Base-by-base conservation (phyloP, 2,888 invertebrate species). In the Clepsis dumicolana region DNA sequence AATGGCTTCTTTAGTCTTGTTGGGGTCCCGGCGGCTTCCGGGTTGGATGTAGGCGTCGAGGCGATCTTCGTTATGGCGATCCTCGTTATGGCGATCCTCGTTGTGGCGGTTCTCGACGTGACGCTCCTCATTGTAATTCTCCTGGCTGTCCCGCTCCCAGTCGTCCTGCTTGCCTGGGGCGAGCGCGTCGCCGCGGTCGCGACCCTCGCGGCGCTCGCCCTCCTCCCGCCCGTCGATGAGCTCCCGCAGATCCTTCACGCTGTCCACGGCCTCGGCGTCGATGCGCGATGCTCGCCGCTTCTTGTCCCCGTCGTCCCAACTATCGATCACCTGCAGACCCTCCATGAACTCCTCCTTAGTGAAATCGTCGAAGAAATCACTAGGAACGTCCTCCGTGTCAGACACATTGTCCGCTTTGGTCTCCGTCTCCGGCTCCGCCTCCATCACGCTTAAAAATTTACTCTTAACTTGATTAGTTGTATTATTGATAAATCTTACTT, bases 351-450 rank as follows among this genome's bases (percentile, higher is more conserved):
- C 92, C 8, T 89, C 92, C 74, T 88, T 93, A 67, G 72, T 81
- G 77, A 93, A 93, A 73, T 93, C 93, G 73, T 93, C 93, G 75
- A 93, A 93, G 77, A 93, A 93, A 82, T 93, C 92, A 84, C 91
- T 93, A 4, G 93, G 90, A 71, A 93, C 80, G 74, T 93, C 92
- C 75, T 93, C 93, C 41, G 78, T 77, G 38, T 86, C 89, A 21
- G 81, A 85, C 64, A 77, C 80, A 70, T 70, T 72, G 57, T 80
- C 80, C 68, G 76, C 77, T 59, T 72, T 65, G 60, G 73, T 75
- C 29, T 75, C 82, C 83, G 77, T 73, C 50, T 72, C 62, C n/a
- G 72, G 75, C 38, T 74, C 82, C 84, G 79, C 72, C 50, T 72
- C 67, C 27, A 60, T 53, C 12, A 12, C 16, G 24, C 29, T 29